A percentile compares a stretch with the other conserved stretches of the same genome.
Conservation (phyloP, 2,113 vertebrate species). For the Sebastes fasciatus region DNA sequence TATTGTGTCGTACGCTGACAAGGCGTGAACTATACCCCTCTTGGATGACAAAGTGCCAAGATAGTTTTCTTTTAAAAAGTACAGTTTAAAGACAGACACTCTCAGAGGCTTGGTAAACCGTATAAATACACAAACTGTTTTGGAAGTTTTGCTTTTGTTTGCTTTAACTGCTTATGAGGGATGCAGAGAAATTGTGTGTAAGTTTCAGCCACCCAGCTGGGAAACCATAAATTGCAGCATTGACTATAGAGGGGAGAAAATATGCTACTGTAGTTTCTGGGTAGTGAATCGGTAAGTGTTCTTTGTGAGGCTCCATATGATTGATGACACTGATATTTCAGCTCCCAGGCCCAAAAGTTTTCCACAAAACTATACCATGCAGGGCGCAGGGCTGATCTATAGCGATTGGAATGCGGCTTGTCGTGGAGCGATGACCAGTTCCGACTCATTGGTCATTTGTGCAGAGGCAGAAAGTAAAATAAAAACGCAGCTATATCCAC, state of each 20-base stretch:
- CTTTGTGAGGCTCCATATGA: constrained; percentile 32
- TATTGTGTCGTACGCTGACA: constrained; percentile 16
- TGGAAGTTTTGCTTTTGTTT: constrained; percentile 25
- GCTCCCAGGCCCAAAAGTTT: constrained; percentile 31
- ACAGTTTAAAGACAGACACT: neutral
- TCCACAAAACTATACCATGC: constrained; percentile 2
- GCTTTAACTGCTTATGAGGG: constrained; percentile 4
- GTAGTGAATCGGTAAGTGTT: constrained; percentile 30
- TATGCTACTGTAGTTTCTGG: constrained; percentile 23
- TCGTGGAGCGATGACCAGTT: constrained; percentile 27
- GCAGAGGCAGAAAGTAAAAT: neutral
- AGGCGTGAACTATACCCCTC: neutral
- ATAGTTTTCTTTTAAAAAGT: constrained; percentile 18
- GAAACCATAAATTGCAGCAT: constrained; percentile 15
- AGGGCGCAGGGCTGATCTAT: constrained; percentile 31
- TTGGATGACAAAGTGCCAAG: constrained; percentile 29
- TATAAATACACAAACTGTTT: neutral
- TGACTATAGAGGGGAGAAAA: neutral
- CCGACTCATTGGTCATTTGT: constrained; percentile 36
- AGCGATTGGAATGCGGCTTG: constrained; percentile 25
- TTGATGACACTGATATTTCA: constrained; percentile 56
- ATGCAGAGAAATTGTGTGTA: constrained; percentile 24
- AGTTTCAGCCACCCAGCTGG: constrained; percentile 18
- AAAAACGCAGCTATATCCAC: neutral
- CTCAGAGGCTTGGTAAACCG: neutral